Conservation (phyloP, 2,113 vertebrate species). For the Tetrao urogallus region DNA sequence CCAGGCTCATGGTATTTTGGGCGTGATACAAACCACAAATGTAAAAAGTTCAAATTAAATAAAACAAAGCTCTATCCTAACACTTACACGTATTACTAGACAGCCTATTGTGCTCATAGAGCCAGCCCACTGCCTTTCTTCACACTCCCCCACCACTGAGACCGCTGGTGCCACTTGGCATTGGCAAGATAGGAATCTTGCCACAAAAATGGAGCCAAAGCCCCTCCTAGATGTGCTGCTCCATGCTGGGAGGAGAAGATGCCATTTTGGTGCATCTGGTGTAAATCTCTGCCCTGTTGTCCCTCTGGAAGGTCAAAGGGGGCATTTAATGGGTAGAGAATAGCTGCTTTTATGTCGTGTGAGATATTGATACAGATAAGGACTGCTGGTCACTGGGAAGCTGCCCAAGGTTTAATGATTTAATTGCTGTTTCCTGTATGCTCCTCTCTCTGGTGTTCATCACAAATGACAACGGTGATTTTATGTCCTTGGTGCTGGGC, state of each 20-base stretch:
- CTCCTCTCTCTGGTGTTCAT: constrained; percentile 56
- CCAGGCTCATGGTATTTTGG: neutral
- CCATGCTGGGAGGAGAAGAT: neutral
- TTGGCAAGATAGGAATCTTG: neutral
- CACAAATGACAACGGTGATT: constrained; percentile 60
- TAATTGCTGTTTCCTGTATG: constrained; percentile 62
- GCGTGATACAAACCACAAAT: neutral
- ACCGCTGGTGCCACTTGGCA: neutral
- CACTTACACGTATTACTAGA: neutral
- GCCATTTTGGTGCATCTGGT: fast-evolving
- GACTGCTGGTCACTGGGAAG: constrained; percentile 36
- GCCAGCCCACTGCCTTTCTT: neutral
- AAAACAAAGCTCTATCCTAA: neutral
- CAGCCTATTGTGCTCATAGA: neutral
- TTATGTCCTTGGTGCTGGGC: neutral
- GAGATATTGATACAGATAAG: constrained; percentile 42
- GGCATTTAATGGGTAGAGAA: neutral
- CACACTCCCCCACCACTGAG: fast-evolving
- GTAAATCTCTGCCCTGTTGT: neutral
- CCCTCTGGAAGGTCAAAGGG: neutral
- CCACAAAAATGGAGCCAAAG: neutral
- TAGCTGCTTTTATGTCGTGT: neutral
- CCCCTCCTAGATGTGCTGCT: neutral
- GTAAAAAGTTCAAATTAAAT: neutral
- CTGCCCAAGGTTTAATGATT: constrained; percentile 56